These are phyloP conservation scores for Chaitophorus viminalis DNA, from an alignment of 2,888 invertebrate genomes.

Conservation along the genomic window DNA sequence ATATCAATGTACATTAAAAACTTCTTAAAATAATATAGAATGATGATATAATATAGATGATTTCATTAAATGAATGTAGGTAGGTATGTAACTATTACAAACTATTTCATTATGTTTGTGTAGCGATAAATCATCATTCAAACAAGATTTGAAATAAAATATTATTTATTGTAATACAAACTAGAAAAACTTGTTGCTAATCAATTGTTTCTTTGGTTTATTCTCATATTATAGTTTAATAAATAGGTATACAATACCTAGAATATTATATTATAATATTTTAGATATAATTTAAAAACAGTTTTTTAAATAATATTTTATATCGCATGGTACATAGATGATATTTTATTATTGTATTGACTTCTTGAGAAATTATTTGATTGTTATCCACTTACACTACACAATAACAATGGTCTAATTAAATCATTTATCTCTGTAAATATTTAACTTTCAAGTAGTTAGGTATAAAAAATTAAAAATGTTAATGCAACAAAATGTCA, in stretches of 20 bases:
- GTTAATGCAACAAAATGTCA: too few species aligned
- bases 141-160: not conserved
- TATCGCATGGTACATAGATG: not conserved
- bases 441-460: not conserved
- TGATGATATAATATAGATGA: too few species aligned
- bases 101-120: not conserved
- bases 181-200: not conserved
- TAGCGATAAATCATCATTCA: conserved; percentile 14
- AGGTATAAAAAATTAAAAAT: not conserved
- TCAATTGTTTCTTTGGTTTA: not conserved
- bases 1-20: too few species aligned
- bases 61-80: too few species aligned
- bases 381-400: too few species aligned
- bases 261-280: too few species aligned
- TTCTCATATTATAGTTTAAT: not conserved
- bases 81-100: not conserved
- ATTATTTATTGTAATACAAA: not conserved
- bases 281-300: not conserved
- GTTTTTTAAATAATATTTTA: not conserved
- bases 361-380: not conserved
- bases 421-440: not conserved
- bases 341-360: not conserved
- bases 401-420: not conserved
- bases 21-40: too few species aligned
- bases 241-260: not conserved